Evolutionary conservation across 2,113 vertebrate genomes (phyloP).

Genomic region (Nothocercus nigrocapillus): DNA sequence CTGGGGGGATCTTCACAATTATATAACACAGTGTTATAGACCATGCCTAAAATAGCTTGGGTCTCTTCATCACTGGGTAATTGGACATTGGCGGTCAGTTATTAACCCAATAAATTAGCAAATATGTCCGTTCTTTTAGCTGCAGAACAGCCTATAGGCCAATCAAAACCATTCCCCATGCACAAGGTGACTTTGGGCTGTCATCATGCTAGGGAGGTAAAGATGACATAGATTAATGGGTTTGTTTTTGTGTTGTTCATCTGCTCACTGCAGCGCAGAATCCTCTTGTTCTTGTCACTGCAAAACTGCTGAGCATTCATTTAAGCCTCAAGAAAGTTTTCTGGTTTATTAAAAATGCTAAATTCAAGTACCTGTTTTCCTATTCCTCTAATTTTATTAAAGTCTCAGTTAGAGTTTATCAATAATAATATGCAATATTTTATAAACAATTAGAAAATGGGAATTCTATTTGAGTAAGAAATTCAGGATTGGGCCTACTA

Average conservation of each 20-base stretch:
- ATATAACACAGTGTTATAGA: neutral
- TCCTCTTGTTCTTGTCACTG: neutral
- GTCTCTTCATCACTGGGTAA: neutral
- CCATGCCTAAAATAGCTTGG: neutral
- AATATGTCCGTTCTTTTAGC: neutral
- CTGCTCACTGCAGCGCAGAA: neutral
- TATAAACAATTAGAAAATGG: neutral
- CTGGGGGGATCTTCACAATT: constrained; percentile 11
- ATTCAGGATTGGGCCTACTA: neutral
- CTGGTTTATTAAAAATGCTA: neutral
- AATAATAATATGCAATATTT: neutral
- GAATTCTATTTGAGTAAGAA: neutral
- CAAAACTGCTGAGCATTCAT: constrained; percentile 22
- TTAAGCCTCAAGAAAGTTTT: neutral
- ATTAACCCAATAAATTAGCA: constrained; percentile 23
- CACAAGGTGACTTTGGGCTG: constrained; percentile 19
- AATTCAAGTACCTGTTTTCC: neutral
- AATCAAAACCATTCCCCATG: neutral
- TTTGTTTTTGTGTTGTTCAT: constrained; percentile 32
- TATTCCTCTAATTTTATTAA: neutral
- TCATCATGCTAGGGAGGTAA: neutral
- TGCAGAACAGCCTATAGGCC: neutral
- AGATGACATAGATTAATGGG: constrained; percentile 21
- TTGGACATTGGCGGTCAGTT: constrained; percentile 1
- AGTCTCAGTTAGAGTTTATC: neutral